phyloP scores from a whole-genome alignment of 2,888 invertebrate species.

The Thereva nobilitata region DNA sequence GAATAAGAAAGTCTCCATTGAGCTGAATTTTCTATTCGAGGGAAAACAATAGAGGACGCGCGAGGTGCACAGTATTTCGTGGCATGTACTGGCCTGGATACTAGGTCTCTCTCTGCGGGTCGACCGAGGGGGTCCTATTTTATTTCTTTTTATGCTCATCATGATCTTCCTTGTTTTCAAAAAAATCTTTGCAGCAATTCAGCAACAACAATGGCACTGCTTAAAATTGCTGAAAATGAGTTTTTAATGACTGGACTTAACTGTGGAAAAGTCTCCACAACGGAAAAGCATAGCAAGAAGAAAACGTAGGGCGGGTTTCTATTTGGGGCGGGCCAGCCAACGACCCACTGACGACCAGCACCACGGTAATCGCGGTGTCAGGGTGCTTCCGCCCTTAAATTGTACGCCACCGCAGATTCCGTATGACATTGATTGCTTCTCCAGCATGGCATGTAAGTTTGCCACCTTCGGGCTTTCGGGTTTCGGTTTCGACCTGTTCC shows the following conservation, averaged over 20 bases:
- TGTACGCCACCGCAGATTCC: conserved; percentile 1
- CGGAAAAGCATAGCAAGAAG: conserved; percentile 11
- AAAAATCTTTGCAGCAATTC: conserved; percentile 23
- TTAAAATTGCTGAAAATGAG: conserved; percentile 5
- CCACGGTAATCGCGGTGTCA: conserved; percentile 14
- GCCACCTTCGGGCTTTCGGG: background rate
- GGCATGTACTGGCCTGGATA: no score
- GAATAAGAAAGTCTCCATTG: no score
- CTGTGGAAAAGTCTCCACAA: conserved; percentile 13
- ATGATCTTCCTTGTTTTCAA: conserved; percentile 6
- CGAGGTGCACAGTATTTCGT: no score
- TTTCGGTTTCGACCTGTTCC: conserved; percentile 13
- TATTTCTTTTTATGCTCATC: conserved; percentile 4
- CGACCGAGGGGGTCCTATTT: no score
- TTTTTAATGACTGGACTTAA: conserved; percentile 25
- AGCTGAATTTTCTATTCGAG: no score
- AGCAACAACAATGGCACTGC: no score
- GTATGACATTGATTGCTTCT: conserved; percentile 23
- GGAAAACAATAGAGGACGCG: no score
- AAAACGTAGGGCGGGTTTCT: background rate
- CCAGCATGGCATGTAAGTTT: conserved; percentile 16
- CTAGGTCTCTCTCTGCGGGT: no score
- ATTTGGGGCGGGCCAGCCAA: no score
- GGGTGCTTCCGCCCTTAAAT: conserved; percentile 4
- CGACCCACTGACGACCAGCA: background rate